Conservation (phyloP, 1,140 invertebrate genomes). For the Drosophila nannoptera region DNA sequence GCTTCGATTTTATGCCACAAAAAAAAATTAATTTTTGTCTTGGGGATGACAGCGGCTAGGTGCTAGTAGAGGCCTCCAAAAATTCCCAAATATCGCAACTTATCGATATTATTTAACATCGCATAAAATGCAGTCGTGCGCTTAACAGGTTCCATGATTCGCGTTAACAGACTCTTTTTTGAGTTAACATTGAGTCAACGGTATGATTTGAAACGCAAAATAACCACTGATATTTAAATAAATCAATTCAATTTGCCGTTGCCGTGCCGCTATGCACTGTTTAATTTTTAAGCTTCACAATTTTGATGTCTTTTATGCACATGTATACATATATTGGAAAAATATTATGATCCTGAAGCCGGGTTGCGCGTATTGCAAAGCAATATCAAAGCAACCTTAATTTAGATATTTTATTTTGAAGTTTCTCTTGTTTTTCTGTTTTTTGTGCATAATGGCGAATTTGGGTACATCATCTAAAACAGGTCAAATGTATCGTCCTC, state of each 20-base stretch:
- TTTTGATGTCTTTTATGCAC: constrained; percentile 13
- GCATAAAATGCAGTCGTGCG: neutral
- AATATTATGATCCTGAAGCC: neutral
- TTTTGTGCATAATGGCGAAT: neutral
- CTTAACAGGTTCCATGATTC: neutral
- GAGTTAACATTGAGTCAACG: constrained; percentile 5
- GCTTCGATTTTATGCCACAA: constrained; percentile 35
- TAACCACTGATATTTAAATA: neutral
- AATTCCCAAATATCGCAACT: neutral
- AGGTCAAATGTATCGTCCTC: constrained; percentile 69
- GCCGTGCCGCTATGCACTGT: constrained; percentile 5
- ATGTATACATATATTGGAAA: neutral
- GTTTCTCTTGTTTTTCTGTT: neutral
- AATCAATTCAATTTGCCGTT: neutral
- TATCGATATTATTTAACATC: constrained; percentile 8
- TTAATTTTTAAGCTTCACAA: constrained; percentile 16
- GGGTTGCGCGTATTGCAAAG: neutral
- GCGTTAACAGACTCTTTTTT: constrained; percentile 2
- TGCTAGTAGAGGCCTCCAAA: neutral
- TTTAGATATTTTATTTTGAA: neutral
- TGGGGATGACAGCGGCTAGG: constrained; percentile 2
- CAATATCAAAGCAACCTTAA: neutral
- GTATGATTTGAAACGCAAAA: neutral
- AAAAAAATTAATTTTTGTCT: constrained; percentile 23
- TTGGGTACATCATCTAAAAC: constrained; percentile 34